Conservation (phyloP, 2,113 vertebrate genomes). For the Mystacornis crossleyi region DNA sequence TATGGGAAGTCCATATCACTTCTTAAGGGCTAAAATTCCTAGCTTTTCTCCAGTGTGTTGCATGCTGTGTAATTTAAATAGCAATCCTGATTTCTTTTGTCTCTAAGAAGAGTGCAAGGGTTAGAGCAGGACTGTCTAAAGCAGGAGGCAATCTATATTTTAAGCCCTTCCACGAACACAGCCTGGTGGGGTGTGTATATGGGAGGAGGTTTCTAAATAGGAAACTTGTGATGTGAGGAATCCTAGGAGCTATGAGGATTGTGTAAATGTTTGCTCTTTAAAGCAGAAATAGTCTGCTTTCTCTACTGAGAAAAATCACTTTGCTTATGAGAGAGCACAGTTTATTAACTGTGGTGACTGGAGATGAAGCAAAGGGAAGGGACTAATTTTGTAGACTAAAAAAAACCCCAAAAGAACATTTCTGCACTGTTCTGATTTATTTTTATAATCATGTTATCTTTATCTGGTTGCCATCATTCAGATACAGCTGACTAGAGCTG, state of each 20-base stretch:
- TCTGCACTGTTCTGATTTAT: neutral
- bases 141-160: neutral
- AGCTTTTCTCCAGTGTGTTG: neutral
- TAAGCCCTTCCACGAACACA: neutral
- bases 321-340: neutral
- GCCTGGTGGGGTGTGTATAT: neutral
- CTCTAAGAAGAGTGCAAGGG: neutral
- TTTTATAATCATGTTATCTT: neutral
- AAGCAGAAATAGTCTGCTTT: neutral
- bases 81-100: neutral
- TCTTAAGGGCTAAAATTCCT: neutral
- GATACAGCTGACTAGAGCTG: neutral
- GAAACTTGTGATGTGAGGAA: neutral
- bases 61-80: neutral
- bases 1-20: rapidly evolving
- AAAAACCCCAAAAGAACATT: neutral
- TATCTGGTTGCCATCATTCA: neutral
- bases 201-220: slow-evolving; percentile 12
- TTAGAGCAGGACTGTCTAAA: neutral
- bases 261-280: slow-evolving; percentile 6
- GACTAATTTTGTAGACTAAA: neutral
- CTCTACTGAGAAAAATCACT: neutral
- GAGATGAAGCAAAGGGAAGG: neutral
- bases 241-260: neutral
- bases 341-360: neutral